Base-by-base conservation (phyloP, 53 echinoderm and acorn worm species). In the Arbacia lixula region DNA sequence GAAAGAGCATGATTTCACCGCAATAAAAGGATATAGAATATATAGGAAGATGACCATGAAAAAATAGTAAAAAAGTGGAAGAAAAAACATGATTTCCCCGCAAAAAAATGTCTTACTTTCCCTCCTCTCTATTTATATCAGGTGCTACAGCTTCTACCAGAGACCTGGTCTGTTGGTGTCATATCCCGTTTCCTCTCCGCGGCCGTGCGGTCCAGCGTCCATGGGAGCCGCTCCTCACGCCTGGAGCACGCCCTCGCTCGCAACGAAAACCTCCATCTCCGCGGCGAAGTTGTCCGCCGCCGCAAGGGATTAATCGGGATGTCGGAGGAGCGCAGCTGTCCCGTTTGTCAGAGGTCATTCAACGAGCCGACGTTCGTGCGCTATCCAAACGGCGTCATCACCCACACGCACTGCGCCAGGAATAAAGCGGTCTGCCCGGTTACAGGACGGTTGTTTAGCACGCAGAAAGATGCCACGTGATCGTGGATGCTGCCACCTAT, bases 71-170 rank as follows among this genome's bases (percentile, higher is more conserved):
- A 46, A 8, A 46, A 46, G 49, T 10, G 49, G 49, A 46, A 46
- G 49, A 46, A 10, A 46, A 46, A 8, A 46, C 49, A 46, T 46
- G 49, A n/a, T n/a, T n/a, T n/a, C n/a, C n/a, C n/a, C n/a, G n/a
- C n/a, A n/a, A n/a, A n/a, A n/a, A n/a, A n/a, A n/a, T n/a, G n/a
- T n/a, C n/a, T n/a, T n/a, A n/a, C n/a, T n/a, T n/a, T n/a, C n/a
- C n/a, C n/a, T n/a, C n/a, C n/a, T n/a, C n/a, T n/a, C n/a, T n/a
- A n/a, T n/a, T n/a, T n/a, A n/a, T n/a, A n/a, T n/a, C 88, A 96
- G 99, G 99, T 98, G 26, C 85, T 98, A 9, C 99, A 98, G 50
- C 72, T 98, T n/a, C 61, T 98, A 14, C 99, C 99, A 1, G 99
- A 98, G 57, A 92, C 76, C 55, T 98, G 99, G 99, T 98, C 99